These are phyloP conservation scores for Caenorhabditis brenneri DNA, from an alignment of 1,140 invertebrate species.

Conservation along the genomic window DNA sequence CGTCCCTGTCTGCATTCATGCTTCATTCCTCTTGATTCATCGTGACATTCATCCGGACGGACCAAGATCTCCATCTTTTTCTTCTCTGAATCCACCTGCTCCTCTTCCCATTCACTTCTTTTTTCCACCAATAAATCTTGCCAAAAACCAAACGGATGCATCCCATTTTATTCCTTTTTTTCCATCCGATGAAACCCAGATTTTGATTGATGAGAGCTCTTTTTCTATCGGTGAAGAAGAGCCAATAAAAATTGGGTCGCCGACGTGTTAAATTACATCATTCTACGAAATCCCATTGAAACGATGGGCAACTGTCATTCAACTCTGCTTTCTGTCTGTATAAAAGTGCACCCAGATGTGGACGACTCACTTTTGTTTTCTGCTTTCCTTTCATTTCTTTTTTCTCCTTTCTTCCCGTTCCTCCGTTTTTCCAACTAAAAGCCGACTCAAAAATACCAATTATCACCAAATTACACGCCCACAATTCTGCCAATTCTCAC, in stretches of 20 bases:
- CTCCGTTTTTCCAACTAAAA: neutral
- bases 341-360: neutral
- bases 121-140: neutral
- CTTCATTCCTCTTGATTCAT: conserved; percentile 8
- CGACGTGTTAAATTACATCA: neutral
- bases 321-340: neutral
- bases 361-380: neutral
- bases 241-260: neutral
- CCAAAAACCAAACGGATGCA: neutral
- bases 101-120: neutral
- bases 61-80: too few species aligned
- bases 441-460: neutral
- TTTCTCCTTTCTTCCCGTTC: neutral
- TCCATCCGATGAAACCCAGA: neutral
- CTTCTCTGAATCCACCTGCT: neutral
- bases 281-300: neutral
- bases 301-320: conserved; percentile 3
- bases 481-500: neutral
- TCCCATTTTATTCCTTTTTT: neutral
- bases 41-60: neutral
- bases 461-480: neutral
- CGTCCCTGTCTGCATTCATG: neutral
- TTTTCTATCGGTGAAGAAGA: neutral
- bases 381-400: neutral
- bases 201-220: conserved; percentile 11